These are phyloP conservation scores for Drosophila miranda DNA, from an alignment of 1,140 invertebrate species.

Conservation along the genomic window DNA sequence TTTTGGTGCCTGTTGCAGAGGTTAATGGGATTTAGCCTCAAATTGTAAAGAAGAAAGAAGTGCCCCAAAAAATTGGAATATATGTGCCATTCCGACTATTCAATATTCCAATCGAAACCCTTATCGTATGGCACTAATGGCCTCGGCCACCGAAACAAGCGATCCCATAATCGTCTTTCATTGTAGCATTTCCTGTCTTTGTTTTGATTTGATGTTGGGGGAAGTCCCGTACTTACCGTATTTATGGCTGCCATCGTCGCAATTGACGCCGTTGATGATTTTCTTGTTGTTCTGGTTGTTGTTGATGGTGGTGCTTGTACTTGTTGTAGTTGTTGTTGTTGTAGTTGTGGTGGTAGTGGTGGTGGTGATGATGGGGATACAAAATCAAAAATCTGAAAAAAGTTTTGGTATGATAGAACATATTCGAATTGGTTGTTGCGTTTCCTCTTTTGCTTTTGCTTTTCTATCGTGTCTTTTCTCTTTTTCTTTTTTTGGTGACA, in stretches of 20 bases:
- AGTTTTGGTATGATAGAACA: slow-evolving; percentile 74
- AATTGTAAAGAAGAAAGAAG: no score
- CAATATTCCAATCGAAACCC: no score
- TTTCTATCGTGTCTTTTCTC: slow-evolving; percentile 3
- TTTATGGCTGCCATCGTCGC: slow-evolving; percentile 81
- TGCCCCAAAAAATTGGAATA: no score
- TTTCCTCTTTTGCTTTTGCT: slow-evolving; percentile 31
- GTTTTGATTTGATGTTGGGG: slow-evolving; percentile 14
- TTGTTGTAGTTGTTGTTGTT: slow-evolving; percentile 62
- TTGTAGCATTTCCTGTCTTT: slow-evolving; percentile 42
- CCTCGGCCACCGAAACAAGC: no score
- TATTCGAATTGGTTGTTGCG: slow-evolving; percentile 60
- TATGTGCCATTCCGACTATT: no score
- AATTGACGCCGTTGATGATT: slow-evolving; percentile 71
- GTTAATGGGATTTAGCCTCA: no score
- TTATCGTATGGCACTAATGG: no score
- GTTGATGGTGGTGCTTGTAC: slow-evolving; percentile 54
- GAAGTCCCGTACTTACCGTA: slow-evolving; percentile 76
- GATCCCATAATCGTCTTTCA: neutral
- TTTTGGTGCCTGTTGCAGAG: neutral
- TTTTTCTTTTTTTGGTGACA: slow-evolving; percentile 37
- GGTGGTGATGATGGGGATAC: slow-evolving; percentile 80
- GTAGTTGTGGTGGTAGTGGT: slow-evolving; percentile 71
- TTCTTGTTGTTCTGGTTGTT: slow-evolving; percentile 50
- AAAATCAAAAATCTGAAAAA: slow-evolving; percentile 81